Evolutionary conservation across 2,888 invertebrate genomes (phyloP), one percentile per base, ranked within the genome.

Genomic region (Trimorus sp.): DNA sequence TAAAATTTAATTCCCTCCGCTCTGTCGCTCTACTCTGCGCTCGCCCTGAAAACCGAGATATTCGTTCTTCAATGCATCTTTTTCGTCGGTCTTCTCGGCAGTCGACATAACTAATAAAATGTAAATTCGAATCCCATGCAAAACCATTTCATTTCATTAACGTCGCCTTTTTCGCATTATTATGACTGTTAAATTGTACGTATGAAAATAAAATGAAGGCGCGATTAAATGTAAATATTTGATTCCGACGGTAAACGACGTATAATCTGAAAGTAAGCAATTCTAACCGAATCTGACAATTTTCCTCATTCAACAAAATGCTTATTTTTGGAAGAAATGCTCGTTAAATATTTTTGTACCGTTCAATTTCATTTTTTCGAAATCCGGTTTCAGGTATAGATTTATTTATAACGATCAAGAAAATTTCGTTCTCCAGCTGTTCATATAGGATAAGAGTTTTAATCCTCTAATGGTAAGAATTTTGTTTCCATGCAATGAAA

Each of bases 21-120:
- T 76, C 81, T 73, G 76, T 73, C 58, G 69, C 53, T 60, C 62
- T 79, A 75, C 83, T 81, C 78, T 77, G 69, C 77, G 56, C 66
- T 71, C 74, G 15, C 53, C 76, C 83, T 80, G 58, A 78, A 83
- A 82, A 70, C 82, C 78, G 83, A 83, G 79, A 76, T 79, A 79
- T 77, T 73, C 66, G 71, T 82, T 82, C 73, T 69, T 78, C 78
- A 65, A 78, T 75, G 71, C 65, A 79, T 77, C 77, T 73, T 79
- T 79, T 76, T 76, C 36, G 66, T 65, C 76, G 12, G 69, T 48
- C 83, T 51, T 76, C 63, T 65, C 66, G 16, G 51, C 59, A 37
- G 56, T 70, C 75, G 82, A 70, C 79, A 62, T 79, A 51, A 66
- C 75, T 71, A 79, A 79, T 75, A 75, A 82, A 79, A 79, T 82